phyloP scores from a whole-genome alignment of 2,797 vertebrate species.

The Trichosurus vulpecula region DNA sequence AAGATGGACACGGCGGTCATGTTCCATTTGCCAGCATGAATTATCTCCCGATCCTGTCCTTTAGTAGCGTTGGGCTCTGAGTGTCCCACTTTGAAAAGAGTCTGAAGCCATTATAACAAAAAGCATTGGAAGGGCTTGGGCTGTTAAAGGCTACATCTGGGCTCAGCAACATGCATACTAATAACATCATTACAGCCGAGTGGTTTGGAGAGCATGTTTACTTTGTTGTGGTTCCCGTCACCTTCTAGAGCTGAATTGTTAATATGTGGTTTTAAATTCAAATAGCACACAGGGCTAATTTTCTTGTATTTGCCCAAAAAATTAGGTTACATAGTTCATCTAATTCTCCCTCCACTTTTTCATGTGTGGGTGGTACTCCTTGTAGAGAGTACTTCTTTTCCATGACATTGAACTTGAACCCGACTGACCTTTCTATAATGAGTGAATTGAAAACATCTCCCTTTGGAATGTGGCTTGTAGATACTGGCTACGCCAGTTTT shows the following conservation, averaged over 20 bases:
- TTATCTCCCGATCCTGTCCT: slow-evolving; percentile 84
- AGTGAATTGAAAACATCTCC: slow-evolving; percentile 99
- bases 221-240: slow-evolving; percentile 93
- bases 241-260: slow-evolving; percentile 91
- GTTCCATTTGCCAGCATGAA: slow-evolving; percentile 85
- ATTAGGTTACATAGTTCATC: slow-evolving; percentile 92
- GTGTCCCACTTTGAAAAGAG: slow-evolving; percentile 86
- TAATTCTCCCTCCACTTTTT: slow-evolving; percentile 90
- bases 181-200: slow-evolving; percentile 94
- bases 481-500: slow-evolving; percentile 91
- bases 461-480: slow-evolving; percentile 96
- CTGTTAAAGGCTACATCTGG: slow-evolving; percentile 96
- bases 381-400: slow-evolving; percentile 92
- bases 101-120: slow-evolving; percentile 89
- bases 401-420: slow-evolving; percentile 99
- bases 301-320: slow-evolving; percentile 94
- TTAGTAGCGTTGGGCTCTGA: slow-evolving; percentile 78
- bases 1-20: slow-evolving; percentile 78
- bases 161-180: slow-evolving; percentile 96
- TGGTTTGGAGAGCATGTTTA: slow-evolving; percentile 93
- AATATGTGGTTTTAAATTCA: slow-evolving; percentile 93
- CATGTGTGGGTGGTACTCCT: slow-evolving; percentile 93
- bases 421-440: slow-evolving; percentile 95
- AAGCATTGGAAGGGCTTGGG: slow-evolving; percentile 89
- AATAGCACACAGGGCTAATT: slow-evolving; percentile 95